These are phyloP conservation scores for Rotaria macrura DNA, from an alignment of 2,888 invertebrate genomes.

Conservation along the genomic window DNA sequence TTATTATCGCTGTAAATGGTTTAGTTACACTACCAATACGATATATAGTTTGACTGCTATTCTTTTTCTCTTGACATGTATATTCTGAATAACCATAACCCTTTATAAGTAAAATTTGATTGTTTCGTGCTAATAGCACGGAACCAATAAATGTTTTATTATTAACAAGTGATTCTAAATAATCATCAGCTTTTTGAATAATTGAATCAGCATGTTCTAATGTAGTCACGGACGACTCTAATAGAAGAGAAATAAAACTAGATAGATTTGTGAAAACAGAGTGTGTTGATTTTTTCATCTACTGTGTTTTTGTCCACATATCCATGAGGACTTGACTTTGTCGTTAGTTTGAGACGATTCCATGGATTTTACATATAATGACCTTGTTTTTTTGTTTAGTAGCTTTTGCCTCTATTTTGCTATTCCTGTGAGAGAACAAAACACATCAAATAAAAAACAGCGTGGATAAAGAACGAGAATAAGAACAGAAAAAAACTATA, in stretches of 20 bases:
- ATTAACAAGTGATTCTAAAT: neutral
- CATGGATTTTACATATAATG: neutral
- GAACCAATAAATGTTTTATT: neutral
- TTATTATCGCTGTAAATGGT: conserved; percentile 35
- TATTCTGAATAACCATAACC: conserved; percentile 36
- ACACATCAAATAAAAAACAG: neutral
- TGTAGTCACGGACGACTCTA: neutral
- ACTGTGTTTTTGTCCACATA: neutral
- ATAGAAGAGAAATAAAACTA: no score
- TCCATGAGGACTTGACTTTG: neutral
- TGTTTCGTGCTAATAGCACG: neutral
- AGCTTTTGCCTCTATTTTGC: neutral
- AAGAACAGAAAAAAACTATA: neutral
- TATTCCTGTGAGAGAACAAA: neutral
- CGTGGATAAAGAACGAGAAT: neutral
- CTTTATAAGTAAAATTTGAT: conserved; percentile 17
- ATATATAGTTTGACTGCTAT: conserved; percentile 36
- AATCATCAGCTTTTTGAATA: neutral
- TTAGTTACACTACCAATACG: conserved; percentile 36
- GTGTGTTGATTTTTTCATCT: neutral
- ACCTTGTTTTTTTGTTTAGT: neutral
- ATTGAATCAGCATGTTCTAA: neutral
- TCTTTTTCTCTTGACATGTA: conserved; percentile 33
- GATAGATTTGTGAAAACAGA: no score
- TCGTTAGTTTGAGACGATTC: neutral